Percentiles rank a stretch among this genome's conserved stretches.
phyloP scores from a whole-genome alignment of 2,797 vertebrate genomes.

The Propithecus deckenii region DNA sequence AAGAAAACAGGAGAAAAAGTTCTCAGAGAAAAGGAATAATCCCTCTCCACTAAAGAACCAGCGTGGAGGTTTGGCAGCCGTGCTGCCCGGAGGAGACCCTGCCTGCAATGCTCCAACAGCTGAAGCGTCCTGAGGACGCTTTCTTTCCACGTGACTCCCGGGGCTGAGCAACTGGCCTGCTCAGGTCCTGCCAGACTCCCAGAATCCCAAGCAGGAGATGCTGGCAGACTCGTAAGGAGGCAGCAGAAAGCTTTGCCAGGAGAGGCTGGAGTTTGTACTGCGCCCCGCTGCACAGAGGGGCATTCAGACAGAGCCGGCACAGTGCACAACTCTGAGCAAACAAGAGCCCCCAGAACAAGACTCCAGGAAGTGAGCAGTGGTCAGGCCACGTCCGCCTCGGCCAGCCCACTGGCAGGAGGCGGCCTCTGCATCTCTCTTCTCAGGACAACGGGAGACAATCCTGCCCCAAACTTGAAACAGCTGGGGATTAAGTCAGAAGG shows the following conservation, averaged over 20 bases:
- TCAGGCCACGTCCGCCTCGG: background rate
- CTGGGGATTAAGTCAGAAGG: background rate
- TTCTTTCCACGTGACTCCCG: background rate
- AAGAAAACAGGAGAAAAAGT: background rate
- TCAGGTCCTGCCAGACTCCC: background rate
- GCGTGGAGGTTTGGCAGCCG: background rate
- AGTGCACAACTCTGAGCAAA: background rate
- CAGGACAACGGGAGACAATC: background rate
- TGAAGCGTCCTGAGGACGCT: background rate
- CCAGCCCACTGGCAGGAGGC: background rate
- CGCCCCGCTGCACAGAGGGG: background rate
- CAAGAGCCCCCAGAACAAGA: background rate
- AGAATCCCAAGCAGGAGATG: slow-evolving; percentile 5
- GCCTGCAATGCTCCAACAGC: background rate
- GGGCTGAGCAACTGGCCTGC: background rate
- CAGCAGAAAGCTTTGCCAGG: background rate
- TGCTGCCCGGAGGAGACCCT: background rate
- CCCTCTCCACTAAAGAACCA: background rate
- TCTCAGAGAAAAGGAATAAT: background rate
- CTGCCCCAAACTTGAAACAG: background rate
- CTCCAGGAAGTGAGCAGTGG: background rate
- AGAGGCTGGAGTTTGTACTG: background rate
- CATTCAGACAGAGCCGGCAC: background rate
- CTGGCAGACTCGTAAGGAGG: background rate
- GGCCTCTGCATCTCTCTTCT: background rate